Percentiles rank a stretch among this genome's conserved stretches.
These are phyloP conservation scores for Manis crassicaudata DNA, from an alignment of 2,797 vertebrate genomes.

Conservation along the genomic window DNA sequence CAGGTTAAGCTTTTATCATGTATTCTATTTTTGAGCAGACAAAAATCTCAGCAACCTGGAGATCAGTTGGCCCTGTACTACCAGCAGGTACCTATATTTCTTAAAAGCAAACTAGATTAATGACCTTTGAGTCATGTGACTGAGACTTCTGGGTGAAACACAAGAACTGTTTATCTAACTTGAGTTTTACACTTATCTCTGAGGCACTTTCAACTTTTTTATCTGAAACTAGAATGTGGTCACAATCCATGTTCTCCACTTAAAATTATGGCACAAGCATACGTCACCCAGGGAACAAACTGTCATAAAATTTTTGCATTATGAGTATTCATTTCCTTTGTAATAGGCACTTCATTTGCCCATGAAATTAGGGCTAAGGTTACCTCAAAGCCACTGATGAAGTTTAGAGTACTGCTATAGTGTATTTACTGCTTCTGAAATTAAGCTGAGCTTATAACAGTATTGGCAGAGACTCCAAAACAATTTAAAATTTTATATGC, in stretches of 20 bases:
- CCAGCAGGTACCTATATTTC: neutral
- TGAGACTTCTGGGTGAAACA: neutral
- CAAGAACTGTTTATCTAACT: neutral
- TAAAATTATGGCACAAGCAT: neutral
- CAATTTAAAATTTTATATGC: neutral
- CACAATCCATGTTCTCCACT: neutral
- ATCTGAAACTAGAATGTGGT: neutral
- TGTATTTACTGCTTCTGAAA: conserved; percentile 8
- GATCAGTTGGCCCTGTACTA: neutral
- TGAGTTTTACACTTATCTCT: neutral
- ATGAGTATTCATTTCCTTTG: neutral
- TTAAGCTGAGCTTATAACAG: neutral
- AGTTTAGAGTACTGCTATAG: neutral
- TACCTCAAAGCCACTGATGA: neutral
- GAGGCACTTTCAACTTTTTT: neutral
- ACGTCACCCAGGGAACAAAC: neutral
- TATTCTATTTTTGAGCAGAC: neutral
- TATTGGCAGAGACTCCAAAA: neutral
- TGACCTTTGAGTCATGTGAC: neutral
- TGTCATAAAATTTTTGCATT: neutral
- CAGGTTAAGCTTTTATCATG: neutral
- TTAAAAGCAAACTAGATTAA: conserved; percentile 21
- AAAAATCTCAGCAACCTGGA: neutral
- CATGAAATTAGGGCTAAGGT: neutral
- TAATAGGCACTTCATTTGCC: neutral